Base-by-base conservation (phyloP, 2,113 vertebrate species). In the Brachyistius frenatus region DNA sequence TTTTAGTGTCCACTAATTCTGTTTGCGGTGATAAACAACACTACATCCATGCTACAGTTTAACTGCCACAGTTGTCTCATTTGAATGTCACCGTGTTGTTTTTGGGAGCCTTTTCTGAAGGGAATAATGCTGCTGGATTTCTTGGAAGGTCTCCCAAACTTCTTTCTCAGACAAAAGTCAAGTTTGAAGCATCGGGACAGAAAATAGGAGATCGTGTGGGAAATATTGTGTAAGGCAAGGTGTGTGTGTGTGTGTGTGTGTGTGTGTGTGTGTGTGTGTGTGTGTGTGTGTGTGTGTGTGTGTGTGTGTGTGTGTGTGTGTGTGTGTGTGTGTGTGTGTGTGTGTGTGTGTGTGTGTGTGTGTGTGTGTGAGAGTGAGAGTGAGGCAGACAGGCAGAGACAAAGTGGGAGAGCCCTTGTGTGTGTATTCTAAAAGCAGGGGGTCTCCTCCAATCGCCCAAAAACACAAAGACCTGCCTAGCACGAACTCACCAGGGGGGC, bases 401-500 rank as follows among this genome's bases (percentile, higher is more conserved):
- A 54, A 36, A 56, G 62, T 33, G 73, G 5, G 66, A 75, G 62
- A 39, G 60, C 10, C 65, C 72, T 64, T 32, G 31, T 83, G 77
- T 86, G 81, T 88, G 84, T 88, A 76, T 88, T 89, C 78, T 79
- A 73, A 80, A 75, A 76, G 76, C 79, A 83, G 85, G 84, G 81
- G 87, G 83, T 84, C 88, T 91, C 86, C 79, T 90, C 87, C 83
- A 77, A 65, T 91, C 80, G 69, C 76, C 73, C 72, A 64, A 50
- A 83, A 86, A 91, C 78, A 95, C 92, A 94, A 94, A 93, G 90
- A 70, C 76, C 85, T 81, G 73, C 91, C 85, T 86, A 89, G 87
- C 83, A 79, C 73, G 86, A 77, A 61, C 91, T 30, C 93, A 87
- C 73, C 85, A 68, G 91, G 91, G 88, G 80, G 87, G 79, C 88